A percentile compares a stretch with the other conserved stretches of the same genome.
Evolutionary conservation across 1,140 invertebrate species (phyloP).

Genomic region (Schlechtendalia chinensis): DNA sequence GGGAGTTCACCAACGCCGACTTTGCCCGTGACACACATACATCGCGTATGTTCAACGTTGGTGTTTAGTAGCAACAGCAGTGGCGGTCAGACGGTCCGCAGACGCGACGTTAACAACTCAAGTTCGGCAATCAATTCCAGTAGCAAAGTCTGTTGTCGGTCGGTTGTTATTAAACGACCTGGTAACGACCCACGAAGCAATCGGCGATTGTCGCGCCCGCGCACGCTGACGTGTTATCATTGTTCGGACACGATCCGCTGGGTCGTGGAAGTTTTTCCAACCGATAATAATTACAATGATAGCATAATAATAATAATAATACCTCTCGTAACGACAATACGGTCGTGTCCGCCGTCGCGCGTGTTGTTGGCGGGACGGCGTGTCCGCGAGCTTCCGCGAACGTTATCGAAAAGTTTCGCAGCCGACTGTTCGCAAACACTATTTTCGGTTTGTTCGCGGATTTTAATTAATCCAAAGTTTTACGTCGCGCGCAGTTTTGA

Average conservation of each 20-base stretch:
- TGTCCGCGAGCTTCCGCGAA: background rate
- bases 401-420: background rate
- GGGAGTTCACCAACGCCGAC: no score
- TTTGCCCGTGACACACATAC: no score
- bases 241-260: background rate
- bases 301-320: no score
- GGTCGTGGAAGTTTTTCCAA: no score
- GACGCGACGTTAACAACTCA: constrained; percentile 6
- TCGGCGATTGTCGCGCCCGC: no score
- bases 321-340: background rate
- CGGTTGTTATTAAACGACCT: no score
- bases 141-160: background rate
- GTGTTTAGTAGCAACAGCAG: no score
- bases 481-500: no score
- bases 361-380: background rate
- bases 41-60: no score
- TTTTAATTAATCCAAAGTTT: no score
- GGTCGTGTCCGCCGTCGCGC: background rate
- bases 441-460: background rate
- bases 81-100: background rate
- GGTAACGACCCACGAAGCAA: no score
- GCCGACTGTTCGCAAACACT: background rate
- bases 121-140: constrained; percentile 24
- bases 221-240: background rate
- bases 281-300: no score